Percentiles rank a stretch among this genome's conserved stretches.
These are phyloP conservation scores for Stenolophus ochropezus DNA, from an alignment of 2,888 invertebrate genomes.

Conservation along the genomic window DNA sequence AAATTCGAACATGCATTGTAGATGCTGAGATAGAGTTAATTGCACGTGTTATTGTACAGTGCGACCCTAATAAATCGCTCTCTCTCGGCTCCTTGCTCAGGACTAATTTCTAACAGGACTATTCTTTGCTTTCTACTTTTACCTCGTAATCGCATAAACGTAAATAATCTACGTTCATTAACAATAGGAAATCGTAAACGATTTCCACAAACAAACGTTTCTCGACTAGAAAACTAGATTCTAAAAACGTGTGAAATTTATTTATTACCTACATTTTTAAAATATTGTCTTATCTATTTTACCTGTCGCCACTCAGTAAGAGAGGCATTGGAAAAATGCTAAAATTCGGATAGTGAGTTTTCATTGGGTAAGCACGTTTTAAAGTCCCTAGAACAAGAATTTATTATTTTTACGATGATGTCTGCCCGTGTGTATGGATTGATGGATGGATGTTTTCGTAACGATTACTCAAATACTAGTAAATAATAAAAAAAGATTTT, in stretches of 20 bases:
- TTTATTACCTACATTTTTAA: no score
- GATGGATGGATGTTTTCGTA: neutral
- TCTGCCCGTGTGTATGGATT: neutral
- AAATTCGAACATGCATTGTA: slow-evolving; percentile 52
- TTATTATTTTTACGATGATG: neutral
- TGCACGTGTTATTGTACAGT: slow-evolving; percentile 37
- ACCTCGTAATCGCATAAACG: neutral
- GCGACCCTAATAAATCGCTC: slow-evolving; percentile 42
- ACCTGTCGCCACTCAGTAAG: neutral
- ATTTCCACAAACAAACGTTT: no score
- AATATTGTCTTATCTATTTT: no score
- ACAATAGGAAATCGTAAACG: neutral
- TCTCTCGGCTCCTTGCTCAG: neutral
- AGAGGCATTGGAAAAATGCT: neutral
- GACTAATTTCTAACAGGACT: slow-evolving; percentile 21
- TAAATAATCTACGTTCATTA: neutral
- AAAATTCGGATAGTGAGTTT: neutral
- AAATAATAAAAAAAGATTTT: no score
- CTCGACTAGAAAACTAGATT: no score
- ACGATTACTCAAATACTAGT: no score
- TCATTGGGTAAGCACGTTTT: neutral
- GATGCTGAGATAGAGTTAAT: slow-evolving; percentile 49
- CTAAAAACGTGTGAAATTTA: no score
- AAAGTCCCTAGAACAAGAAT: neutral
- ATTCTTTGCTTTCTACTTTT: slow-evolving; percentile 1